Evolutionary conservation across 2,888 invertebrate species (phyloP).

Genomic region (Folsomia manolachei): DNA sequence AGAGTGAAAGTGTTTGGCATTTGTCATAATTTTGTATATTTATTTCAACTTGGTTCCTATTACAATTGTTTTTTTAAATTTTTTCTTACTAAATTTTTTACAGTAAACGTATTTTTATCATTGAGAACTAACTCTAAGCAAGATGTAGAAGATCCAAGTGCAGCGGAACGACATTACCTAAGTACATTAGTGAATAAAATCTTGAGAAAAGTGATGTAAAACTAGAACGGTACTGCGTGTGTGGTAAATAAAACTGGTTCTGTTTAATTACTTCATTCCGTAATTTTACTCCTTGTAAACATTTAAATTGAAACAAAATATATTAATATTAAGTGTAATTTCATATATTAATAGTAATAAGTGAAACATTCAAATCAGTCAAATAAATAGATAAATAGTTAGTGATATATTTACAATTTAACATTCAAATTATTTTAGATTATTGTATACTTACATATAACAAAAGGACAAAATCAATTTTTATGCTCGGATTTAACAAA

Average conservation of each 20-base stretch:
- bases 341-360: no score
- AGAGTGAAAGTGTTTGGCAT: conserved; percentile 20
- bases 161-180: background rate
- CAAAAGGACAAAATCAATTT: no score
- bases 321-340: no score
- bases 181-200: background rate
- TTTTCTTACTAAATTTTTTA: background rate
- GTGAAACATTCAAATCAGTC: no score
- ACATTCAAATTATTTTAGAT: no score
- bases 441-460: no score
- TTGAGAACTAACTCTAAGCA: background rate
- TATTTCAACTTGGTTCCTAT: background rate
- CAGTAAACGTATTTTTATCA: background rate
- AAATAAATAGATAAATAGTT: no score
- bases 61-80: background rate
- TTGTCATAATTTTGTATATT: background rate
- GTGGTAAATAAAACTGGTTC: background rate
- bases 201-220: background rate
- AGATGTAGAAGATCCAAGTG: background rate
- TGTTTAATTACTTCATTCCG: background rate
- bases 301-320: background rate
- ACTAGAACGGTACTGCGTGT: background rate
- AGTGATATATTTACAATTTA: no score
- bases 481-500: no score
- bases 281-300: background rate